Evolutionary conservation across 2,888 invertebrate genomes (phyloP), one percentile per base, ranked within the genome.

Genomic region (Heliconius charithonia): DNA sequence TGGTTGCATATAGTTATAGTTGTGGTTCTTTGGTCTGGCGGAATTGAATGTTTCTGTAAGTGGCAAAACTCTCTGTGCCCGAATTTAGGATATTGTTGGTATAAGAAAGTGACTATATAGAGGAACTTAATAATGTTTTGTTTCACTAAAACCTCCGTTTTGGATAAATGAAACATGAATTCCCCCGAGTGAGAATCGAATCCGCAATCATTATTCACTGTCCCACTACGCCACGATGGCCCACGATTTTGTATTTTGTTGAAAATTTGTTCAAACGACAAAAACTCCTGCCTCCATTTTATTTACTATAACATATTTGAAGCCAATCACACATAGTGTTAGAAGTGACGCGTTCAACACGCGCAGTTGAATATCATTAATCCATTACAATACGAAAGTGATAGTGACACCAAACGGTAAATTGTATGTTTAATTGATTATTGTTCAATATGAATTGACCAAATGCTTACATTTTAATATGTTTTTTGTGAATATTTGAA

Each of bases 31-130:
- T 22, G 32, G 13, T 59, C 2, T 32, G n/a, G 12, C 7, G n/a
- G 56, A n/a, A 25, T n/a, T 10, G 37, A 37, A 67, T n/a, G 10
- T 67, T 51, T 65, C 63, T 78, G 22, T 75, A 59, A 59, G 37
- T 37, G n/a, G 32, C 9, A 37, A 37, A 1, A 10, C 10, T 37
- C 37, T 37, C 1, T 37, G 37, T 10, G 37, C 1, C 37, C 37
- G 2, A 37, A 37, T 37, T 37, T 37, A 10, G 2, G 37, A 37
- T 37, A 32, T 32, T 4, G 32, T 9, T 32, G 7, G 32, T 32
- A 29, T 29, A 3, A 29, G 29, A 29, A 29, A 29, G 29, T 29
- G 29, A 29, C 29, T 29, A 29, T 29, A 29, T 29, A 29, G 29
- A 2, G 29, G 29, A 29, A 37, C 37, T 37, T 10, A 37, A 37